Evolutionary conservation across 2,888 invertebrate genomes (phyloP).

Genomic region (Andrena trimmerana): DNA sequence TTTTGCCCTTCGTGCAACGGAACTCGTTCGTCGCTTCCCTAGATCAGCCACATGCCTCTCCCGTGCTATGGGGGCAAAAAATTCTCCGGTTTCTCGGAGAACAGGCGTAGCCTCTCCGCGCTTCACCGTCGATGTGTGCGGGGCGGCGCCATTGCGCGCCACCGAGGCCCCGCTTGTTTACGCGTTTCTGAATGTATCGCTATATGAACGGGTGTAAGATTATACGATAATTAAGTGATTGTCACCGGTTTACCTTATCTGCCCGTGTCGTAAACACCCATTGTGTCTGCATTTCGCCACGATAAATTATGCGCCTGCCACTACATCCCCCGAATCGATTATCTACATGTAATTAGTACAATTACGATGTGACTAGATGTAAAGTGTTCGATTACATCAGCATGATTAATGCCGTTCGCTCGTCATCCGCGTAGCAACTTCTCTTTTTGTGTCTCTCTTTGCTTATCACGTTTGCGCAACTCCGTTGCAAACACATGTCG

Average conservation of each 20-base stretch:
- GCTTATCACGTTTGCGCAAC: slow-evolving; percentile 2
- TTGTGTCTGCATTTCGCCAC: neutral
- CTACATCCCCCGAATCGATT: no score
- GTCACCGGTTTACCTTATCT: slow-evolving; percentile 28
- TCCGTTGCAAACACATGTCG: neutral
- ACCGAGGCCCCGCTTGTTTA: slow-evolving; percentile 13
- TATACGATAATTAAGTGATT: slow-evolving; percentile 29
- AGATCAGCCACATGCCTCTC: neutral
- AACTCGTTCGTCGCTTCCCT: slow-evolving; percentile 22
- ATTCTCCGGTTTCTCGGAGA: slow-evolving; percentile 11
- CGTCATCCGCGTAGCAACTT: neutral
- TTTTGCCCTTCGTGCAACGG: slow-evolving; percentile 43
- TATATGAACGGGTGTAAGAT: slow-evolving; percentile 2
- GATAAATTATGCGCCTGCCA: no score
- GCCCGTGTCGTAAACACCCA: neutral
- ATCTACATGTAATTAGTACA: neutral
- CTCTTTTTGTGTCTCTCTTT: neutral
- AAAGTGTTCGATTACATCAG: neutral
- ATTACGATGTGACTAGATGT: neutral
- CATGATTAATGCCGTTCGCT: neutral
- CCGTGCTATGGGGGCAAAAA: neutral
- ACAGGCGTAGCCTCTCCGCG: neutral
- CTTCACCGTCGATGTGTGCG: neutral
- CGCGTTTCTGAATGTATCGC: neutral
- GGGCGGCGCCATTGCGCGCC: neutral